These are phyloP conservation scores for Papilio protenor DNA, from an alignment of 2,888 invertebrate genomes.

Conservation along the genomic window DNA sequence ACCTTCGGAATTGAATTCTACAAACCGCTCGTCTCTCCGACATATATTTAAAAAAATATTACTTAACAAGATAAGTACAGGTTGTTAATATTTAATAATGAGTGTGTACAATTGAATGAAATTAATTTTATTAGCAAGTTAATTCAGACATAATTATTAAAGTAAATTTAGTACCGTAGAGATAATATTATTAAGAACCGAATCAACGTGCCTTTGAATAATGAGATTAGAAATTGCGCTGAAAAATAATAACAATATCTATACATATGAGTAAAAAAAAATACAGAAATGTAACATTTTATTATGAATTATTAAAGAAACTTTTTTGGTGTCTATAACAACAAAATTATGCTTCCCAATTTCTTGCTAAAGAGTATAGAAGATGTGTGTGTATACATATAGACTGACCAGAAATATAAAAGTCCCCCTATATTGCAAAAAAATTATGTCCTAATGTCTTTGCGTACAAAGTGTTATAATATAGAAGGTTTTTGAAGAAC, in stretches of 20 bases:
- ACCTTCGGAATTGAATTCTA: no score
- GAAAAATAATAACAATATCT: background rate
- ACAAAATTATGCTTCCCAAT: background rate
- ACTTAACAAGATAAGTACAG: background rate
- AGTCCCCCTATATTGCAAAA: no score
- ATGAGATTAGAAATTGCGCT: background rate
- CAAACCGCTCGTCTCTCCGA: no score
- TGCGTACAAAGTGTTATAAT: no score
- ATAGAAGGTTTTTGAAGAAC: no score
- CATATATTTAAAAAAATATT: background rate
- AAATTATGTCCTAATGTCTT: no score
- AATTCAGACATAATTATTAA: background rate
- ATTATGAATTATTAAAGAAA: no score
- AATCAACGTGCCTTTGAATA: background rate
- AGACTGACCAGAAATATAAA: background rate
- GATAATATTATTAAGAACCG: background rate
- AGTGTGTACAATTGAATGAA: background rate
- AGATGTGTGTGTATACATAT: background rate
- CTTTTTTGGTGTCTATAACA: background rate
- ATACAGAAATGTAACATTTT: no score
- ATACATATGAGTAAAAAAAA: no score
- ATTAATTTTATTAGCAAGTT: background rate
- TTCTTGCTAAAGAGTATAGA: background rate
- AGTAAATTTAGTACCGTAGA: background rate
- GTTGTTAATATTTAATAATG: background rate